These are phyloP conservation scores for Pelochelys cantorii DNA, from an alignment of 2,797 vertebrate genomes.

Conservation along the genomic window DNA sequence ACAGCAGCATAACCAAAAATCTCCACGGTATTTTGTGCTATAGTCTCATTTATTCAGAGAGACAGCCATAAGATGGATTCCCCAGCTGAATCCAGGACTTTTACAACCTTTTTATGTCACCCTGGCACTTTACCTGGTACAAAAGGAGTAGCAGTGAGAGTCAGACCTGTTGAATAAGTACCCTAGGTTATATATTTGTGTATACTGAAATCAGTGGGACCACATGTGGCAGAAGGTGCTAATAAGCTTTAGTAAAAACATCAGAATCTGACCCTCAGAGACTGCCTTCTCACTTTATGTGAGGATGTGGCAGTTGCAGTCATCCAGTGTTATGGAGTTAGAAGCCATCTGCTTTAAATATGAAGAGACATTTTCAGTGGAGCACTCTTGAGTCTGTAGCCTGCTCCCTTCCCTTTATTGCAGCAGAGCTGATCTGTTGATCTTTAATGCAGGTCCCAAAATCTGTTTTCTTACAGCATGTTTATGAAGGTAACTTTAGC, in stretches of 20 bases:
- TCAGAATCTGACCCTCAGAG: not conserved
- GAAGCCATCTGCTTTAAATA: not conserved
- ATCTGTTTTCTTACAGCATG: not conserved
- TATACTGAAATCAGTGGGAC: not conserved
- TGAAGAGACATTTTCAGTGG: not conserved
- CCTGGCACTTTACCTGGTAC: not conserved
- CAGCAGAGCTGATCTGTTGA: not conserved
- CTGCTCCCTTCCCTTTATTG: not conserved
- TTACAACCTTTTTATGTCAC: not conserved
- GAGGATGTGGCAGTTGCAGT: not conserved
- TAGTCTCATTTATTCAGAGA: not conserved
- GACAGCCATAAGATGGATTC: not conserved
- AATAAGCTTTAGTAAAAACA: not conserved
- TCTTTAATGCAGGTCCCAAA: not conserved
- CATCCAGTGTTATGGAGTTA: not conserved
- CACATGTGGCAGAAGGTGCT: not conserved
- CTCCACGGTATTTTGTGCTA: not conserved
- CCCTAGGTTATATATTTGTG: not conserved
- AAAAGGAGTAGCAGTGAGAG: not conserved
- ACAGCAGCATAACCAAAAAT: not conserved
- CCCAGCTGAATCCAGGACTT: not conserved
- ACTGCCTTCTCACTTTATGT: not conserved
- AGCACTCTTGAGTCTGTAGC: not conserved
- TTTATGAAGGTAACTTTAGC: not conserved
- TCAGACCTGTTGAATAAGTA: not conserved